Evolutionary conservation across 2,113 vertebrate species (phyloP).

Genomic region (Petrocephalus zakoni): DNA sequence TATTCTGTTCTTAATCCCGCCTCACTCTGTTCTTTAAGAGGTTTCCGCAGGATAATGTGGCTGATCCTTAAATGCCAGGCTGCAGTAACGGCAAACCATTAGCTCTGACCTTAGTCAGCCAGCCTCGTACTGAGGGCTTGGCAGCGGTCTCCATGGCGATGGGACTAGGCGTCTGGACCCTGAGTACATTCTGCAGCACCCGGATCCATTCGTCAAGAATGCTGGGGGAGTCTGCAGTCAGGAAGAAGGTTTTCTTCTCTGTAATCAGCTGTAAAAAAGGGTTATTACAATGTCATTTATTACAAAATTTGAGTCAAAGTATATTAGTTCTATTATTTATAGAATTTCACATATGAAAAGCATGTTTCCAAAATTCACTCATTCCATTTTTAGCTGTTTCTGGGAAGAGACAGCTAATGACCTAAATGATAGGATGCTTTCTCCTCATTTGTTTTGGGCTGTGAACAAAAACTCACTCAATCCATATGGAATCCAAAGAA

Average conservation of each 20-base stretch:
- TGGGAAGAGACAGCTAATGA: neutral
- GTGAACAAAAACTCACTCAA: neutral
- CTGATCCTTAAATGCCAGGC: neutral
- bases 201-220: slow-evolving; percentile 87
- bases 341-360: neutral
- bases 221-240: slow-evolving; percentile 82
- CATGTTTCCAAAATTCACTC: neutral
- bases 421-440: neutral
- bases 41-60: neutral
- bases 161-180: slow-evolving; percentile 69
- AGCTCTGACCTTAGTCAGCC: slow-evolving; percentile 78
- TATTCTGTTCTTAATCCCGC: neutral
- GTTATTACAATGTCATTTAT: neutral
- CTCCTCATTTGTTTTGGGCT: neutral
- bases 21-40: neutral
- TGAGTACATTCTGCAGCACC: slow-evolving; percentile 77
- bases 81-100: neutral
- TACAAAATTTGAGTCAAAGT: neutral
- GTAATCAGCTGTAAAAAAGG: slow-evolving; percentile 65
- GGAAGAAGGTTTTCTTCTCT: slow-evolving; percentile 79
- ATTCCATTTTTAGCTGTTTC: neutral
- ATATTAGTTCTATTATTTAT: neutral
- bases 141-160: slow-evolving; percentile 53
- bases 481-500: neutral
- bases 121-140: slow-evolving; percentile 74